Evolutionary conservation across 2,888 invertebrate genomes (phyloP).

Genomic region (Sarcophaga carnaria): DNA sequence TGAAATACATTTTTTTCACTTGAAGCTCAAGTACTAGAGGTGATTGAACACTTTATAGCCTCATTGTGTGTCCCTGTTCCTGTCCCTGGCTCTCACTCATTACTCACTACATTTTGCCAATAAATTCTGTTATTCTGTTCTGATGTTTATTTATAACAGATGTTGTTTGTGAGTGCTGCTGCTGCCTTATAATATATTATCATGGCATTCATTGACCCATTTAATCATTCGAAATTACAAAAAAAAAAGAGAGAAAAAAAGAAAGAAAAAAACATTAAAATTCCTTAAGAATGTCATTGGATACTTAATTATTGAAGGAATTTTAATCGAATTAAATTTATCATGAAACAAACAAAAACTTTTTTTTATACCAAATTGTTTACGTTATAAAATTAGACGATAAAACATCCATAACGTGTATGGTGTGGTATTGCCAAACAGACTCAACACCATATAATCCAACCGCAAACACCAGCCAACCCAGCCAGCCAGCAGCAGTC

Average conservation of each 20-base stretch:
- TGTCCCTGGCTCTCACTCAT: too few relatives aligned
- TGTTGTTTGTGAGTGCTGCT: background rate
- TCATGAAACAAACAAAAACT: too few relatives aligned
- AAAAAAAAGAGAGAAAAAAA: too few relatives aligned
- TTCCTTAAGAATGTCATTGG: background rate
- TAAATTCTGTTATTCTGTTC: background rate
- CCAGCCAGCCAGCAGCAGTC: background rate
- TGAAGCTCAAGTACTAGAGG: conserved; percentile 38
- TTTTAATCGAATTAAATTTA: background rate
- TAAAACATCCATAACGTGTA: background rate
- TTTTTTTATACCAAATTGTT: background rate
- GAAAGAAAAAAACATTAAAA: too few relatives aligned
- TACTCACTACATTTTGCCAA: background rate
- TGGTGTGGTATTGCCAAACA: background rate
- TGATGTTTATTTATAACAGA: background rate
- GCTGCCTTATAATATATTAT: background rate
- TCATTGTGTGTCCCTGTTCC: background rate
- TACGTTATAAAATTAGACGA: background rate
- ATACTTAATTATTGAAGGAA: background rate
- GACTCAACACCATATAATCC: background rate
- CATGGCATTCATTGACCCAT: background rate
- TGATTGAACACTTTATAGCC: conserved; percentile 66
- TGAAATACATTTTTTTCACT: background rate
- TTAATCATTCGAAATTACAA: background rate
- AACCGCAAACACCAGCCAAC: background rate